Base-by-base conservation (phyloP, 2,797 vertebrate genomes). In the Premnoplex brunnescens region DNA sequence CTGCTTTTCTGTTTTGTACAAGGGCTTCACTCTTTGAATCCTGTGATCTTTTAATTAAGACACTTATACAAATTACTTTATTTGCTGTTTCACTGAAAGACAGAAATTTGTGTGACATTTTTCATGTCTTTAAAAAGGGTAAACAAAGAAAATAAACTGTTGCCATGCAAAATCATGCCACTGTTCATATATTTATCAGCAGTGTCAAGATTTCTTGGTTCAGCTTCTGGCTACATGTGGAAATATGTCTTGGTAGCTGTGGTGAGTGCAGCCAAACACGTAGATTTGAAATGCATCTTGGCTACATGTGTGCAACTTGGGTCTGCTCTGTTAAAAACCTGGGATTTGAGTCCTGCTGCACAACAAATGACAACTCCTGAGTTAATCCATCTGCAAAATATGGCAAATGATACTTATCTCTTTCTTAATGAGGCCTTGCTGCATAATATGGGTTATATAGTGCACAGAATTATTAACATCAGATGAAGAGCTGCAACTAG, bases 361-460 rank as follows among this genome's bases (percentile, higher is more conserved):
- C 63, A 68, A 77, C 27, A 93, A 89, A 82, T 77, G 67, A 89
- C 74, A 93, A 60, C 52, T 85, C 52, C 86, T 88, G 81, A 93
- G 75, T 72, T 93, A 96, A 96, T 93, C 78, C 81, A 88, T 89
- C 84, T 85, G 87, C 72, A 94, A 95, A 96, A 94, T 85, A 94
- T 68, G 54, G 92, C 75, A 94, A 96, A 94, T 91, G 84, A 95
- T 92, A 95, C 80, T 96, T 96, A 68, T 92, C 78, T 92, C 60
- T 93, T 92, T 93, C 92, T 96, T 93, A 96, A 96, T 92, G 91
- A 96, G 89, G 68, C 91, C 91, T 89, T 92, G 75, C 84, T 92
- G 89, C 68, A 92, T 94, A 96, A 96, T 92, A 96, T 94, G 86
- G 75, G 74, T 92, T 92, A 73, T 74, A 88, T 54, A 86, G 86